Base-by-base conservation (phyloP, 2,113 vertebrate species). In the Heterochromis multidens region DNA sequence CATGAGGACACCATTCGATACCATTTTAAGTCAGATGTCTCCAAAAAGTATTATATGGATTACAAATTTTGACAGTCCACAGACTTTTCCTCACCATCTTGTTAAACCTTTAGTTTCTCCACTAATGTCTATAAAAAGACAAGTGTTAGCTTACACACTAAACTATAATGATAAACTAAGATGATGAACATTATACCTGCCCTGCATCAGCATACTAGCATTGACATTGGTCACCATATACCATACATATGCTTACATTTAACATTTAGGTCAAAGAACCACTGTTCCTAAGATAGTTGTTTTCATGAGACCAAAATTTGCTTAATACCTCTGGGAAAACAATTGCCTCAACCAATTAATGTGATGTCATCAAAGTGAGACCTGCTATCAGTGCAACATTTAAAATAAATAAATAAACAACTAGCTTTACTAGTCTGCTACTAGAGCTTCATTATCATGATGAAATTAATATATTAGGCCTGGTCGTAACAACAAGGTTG, bases 71-170 rank as follows among this genome's bases (percentile, higher is more conserved):
- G 33, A 65, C 33, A 65, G 33, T 65, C 33, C 35, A 65, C 61
- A 63, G 62, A 23, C 12, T 33, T 65, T 65, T 40, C 31, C 31
- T 31, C 10, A 63, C 37, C 35, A 14, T 65, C 12, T 12, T 65
- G 37, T 65, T 40, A 3, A 65, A 65, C 62, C 35, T 65, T 23
- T 21, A 40, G 33, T 40, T 14, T 40, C 11, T 37, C 61, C 33
- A 37, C 40, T 37, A 37, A 13, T 23, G 33, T 63, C 33, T 63
- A 14, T 23, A 63, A 23, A 0, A 63, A 7, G 0, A 7, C 11
- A 67, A 43, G 37, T 70, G 63, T 27, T 46, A 70, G 37, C 65
- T 70, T 27, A 27, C 14, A 27, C 14, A 46, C 65, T 19, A 70
- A 70, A 70, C 23, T 70, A 23, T 13, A 16, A 11, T 70, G 0